Evolutionary conservation across 2,113 vertebrate genomes (phyloP).

Genomic region (Podiceps cristatus): DNA sequence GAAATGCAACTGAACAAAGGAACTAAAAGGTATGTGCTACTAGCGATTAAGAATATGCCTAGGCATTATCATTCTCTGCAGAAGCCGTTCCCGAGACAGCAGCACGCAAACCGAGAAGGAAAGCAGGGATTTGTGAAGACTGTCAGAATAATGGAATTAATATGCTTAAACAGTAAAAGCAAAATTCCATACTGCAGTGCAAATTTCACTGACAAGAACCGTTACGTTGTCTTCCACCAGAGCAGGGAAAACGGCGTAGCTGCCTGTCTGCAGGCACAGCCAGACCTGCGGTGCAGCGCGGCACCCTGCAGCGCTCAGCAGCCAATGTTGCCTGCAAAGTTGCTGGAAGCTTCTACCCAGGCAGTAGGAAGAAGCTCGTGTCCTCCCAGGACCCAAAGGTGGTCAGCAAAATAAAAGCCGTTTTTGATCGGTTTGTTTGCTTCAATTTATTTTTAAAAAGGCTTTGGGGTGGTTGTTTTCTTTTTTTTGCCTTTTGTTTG

Average conservation of each 20-base stretch:
- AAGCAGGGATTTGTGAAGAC: neutral
- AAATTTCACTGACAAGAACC: neutral
- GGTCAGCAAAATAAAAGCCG: neutral
- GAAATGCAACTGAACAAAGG: neutral
- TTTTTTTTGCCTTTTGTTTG: neutral
- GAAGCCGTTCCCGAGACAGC: neutral
- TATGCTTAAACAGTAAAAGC: neutral
- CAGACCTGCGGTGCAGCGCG: neutral
- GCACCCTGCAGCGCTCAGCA: neutral
- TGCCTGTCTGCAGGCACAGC: neutral
- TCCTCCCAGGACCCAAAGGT: neutral
- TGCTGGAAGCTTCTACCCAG: neutral
- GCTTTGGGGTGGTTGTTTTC: neutral
- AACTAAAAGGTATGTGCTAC: rapidly evolving
- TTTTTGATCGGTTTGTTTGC: neutral
- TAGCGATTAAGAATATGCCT: neutral
- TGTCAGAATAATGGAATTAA: neutral
- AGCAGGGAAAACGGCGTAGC: neutral
- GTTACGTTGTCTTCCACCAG: neutral
- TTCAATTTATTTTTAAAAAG: neutral
- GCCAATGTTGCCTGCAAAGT: rapidly evolving
- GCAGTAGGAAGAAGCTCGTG: neutral
- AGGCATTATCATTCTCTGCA: neutral
- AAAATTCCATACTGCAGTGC: no score
- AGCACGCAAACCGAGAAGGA: neutral